Evolutionary conservation across 2,888 invertebrate genomes (phyloP).

Genomic region (Melanchra persicariae): DNA sequence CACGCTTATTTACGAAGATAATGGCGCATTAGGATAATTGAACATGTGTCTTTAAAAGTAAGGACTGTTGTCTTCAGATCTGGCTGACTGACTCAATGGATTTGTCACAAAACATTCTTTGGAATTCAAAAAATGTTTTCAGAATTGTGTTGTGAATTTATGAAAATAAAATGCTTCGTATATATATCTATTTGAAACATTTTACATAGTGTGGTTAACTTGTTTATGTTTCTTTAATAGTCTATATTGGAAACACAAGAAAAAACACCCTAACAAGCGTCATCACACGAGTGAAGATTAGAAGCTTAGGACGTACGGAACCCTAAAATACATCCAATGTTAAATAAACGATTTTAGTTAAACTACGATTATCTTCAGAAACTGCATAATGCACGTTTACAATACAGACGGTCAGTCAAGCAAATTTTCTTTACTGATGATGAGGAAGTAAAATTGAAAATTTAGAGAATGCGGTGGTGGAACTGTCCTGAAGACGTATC

Average conservation of each 20-base stretch:
- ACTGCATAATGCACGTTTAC: not conserved
- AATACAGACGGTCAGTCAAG: not conserved
- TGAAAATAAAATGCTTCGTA: not conserved
- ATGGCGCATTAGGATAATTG: conserved; percentile 35
- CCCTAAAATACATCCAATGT: too few relatives aligned
- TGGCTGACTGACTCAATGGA: too few relatives aligned
- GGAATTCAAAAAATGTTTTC: conserved; percentile 4
- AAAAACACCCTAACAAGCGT: too few relatives aligned
- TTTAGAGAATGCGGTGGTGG: not conserved
- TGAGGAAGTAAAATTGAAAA: not conserved
- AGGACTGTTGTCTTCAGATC: not conserved
- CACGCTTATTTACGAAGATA: conserved; percentile 31
- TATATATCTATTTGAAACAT: too few relatives aligned
- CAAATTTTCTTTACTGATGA: not conserved
- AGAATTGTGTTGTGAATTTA: not conserved
- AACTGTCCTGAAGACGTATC: too few relatives aligned
- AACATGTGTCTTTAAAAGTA: not conserved
- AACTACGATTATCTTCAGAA: not conserved
- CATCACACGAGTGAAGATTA: too few relatives aligned
- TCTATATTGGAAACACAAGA: too few relatives aligned
- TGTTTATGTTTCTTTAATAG: too few relatives aligned
- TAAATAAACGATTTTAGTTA: not conserved
- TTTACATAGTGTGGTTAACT: too few relatives aligned
- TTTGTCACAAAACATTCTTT: too few relatives aligned
- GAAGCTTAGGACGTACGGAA: too few relatives aligned